Evolutionary conservation across 2,113 vertebrate species (phyloP), one percentile per base, ranked within the genome.

Genomic region (Neodontobutis hainanensis): DNA sequence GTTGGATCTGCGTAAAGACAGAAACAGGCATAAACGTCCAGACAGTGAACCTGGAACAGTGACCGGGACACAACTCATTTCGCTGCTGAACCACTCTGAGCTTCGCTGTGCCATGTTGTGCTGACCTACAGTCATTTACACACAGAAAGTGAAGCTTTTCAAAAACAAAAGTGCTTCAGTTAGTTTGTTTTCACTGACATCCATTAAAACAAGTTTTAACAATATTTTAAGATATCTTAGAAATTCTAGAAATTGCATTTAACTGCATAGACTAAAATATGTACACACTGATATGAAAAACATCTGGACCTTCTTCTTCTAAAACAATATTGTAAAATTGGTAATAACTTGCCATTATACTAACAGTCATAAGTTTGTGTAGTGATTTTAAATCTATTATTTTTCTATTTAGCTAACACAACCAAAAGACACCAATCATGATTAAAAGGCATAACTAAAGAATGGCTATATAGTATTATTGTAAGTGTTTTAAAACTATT

Each of bases 21-120:
- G 27, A 51, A 75, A 62, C 40, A 16, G 57, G 46, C 44, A 7
- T 50, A 65, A 27, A 68, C 52, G 58, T 64, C 56, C 62, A 46
- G 53, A 35, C 63, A 11, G 50, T 38, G 40, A 65, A 73, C 48
- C 44, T 35, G 6, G 59, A 46, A 58, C 38, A 19, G 38, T 42
- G 34, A 55, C 55, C 45, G 15, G 43, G 73, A 75, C 55, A 55
- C 65, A 58, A 70, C 49, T 75, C 73, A 70, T 69, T 68, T 73
- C 0, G 11, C 78, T 83, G 80, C 85, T 79, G 79, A 79, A 51
- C 52, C 49, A 68, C 19, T 60, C 42, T 59, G 61, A 74, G 68
- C 61, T 52, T 58, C 32, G 55, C 63, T 76, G 69, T 74, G 36
- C 61, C 64, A 66, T 56, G 61, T 49, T 69, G 70, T 69, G 55